Percentiles rank a stretch among this genome's conserved stretches.
These are phyloP conservation scores for Petrolisthes manimaculis DNA, from an alignment of 2,888 invertebrate genomes.

Conservation along the genomic window DNA sequence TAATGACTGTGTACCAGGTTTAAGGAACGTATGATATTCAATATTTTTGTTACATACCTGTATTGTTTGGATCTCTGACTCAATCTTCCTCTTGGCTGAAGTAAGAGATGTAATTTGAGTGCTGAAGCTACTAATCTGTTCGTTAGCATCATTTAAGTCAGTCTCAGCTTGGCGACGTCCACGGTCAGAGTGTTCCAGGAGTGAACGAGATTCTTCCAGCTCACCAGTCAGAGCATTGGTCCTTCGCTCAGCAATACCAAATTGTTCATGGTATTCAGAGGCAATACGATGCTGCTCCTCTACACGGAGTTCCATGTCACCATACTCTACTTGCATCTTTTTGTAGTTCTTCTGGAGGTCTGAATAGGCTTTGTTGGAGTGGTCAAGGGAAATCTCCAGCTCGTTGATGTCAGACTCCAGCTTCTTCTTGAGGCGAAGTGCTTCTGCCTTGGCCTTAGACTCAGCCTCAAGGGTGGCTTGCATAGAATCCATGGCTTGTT, in stretches of 20 bases:
- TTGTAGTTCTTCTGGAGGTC: slow-evolving; percentile 46
- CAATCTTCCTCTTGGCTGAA: slow-evolving; percentile 72
- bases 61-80: slow-evolving; percentile 96
- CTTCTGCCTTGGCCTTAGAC: slow-evolving; percentile 50
- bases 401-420: slow-evolving; percentile 54
- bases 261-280: slow-evolving; percentile 44
- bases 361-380: slow-evolving; percentile 45
- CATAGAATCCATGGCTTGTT: slow-evolving; percentile 75
- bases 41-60: slow-evolving; percentile 76
- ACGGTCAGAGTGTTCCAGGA: slow-evolving; percentile 40
- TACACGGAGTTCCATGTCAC: slow-evolving; percentile 41
- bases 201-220: slow-evolving; percentile 44
- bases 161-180: slow-evolving; percentile 27
- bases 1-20: no score
- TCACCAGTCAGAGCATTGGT: slow-evolving; percentile 42
- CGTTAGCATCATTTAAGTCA: slow-evolving; percentile 30
- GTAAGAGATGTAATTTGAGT: slow-evolving; percentile 14
- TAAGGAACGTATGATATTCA: no score
- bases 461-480: slow-evolving; percentile 71
- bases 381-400: slow-evolving; percentile 46
- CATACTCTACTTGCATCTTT: slow-evolving; percentile 33
- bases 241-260: slow-evolving; percentile 34
- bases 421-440: slow-evolving; percentile 49
- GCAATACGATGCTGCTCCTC: slow-evolving; percentile 45
- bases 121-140: background rate